These are phyloP conservation scores for Leptatherina wallacei DNA, from an alignment of 2,797 vertebrate species.

Conservation along the genomic window DNA sequence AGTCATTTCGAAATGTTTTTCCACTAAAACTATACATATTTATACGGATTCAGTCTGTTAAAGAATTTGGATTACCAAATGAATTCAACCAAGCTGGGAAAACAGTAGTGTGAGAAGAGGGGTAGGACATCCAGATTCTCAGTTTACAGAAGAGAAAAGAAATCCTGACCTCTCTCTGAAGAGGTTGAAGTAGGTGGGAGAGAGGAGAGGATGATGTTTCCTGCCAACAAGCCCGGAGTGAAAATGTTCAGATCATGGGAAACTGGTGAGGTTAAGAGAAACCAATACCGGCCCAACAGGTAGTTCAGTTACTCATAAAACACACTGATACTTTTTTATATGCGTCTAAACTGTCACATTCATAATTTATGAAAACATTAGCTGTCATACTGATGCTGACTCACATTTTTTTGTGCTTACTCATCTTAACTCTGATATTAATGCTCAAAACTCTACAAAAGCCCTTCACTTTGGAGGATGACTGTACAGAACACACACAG, in stretches of 20 bases:
- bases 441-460: not conserved
- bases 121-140: not conserved
- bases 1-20: not conserved
- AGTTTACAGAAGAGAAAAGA: constrained; percentile 19
- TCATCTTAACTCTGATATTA: not conserved
- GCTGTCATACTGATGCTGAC: not conserved
- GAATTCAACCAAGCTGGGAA: not conserved
- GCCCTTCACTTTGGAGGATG: not conserved
- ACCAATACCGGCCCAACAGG: constrained; percentile 58
- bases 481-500: constrained; percentile 18
- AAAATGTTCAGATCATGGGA: constrained; percentile 48
- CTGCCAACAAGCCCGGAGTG: constrained; percentile 30
- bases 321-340: constrained; percentile 12
- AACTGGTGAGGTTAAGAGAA: constrained; percentile 48
- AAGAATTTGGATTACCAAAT: no score
- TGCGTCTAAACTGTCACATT: constrained; percentile 17
- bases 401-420: not conserved
- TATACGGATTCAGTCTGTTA: no score
- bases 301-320: constrained; percentile 39
- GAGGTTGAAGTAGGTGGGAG: constrained; percentile 20
- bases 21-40: no score
- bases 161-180: not conserved
- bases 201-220: constrained; percentile 24
- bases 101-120: not conserved
- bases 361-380: constrained; percentile 15